Evolutionary conservation across 2,113 vertebrate genomes (phyloP).

Genomic region (Chamaea fasciata): DNA sequence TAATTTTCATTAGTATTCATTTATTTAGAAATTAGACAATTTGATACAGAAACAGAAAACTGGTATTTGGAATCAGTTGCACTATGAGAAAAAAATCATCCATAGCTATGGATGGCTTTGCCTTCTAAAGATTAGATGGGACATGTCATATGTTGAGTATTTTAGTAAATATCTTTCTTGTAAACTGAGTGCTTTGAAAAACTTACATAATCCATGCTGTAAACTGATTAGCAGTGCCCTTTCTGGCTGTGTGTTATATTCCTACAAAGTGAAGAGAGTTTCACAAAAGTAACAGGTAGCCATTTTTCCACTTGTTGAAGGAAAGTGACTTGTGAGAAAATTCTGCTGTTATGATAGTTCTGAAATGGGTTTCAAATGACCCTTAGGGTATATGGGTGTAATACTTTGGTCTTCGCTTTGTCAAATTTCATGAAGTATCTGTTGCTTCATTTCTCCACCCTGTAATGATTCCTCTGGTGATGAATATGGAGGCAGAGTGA

Average conservation of each 20-base stretch:
- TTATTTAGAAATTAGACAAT: not conserved
- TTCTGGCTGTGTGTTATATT: not conserved
- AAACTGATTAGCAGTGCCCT: not conserved
- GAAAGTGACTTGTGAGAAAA: not conserved
- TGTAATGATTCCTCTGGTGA: not conserved
- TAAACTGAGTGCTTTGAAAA: not conserved
- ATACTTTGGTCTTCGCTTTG: not conserved
- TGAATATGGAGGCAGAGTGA: rapidly evolving
- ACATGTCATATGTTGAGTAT: not conserved
- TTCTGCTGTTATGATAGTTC: not conserved
- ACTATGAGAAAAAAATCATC: not conserved
- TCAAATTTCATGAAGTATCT: not conserved
- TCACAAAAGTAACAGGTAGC: not conserved
- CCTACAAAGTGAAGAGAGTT: not conserved
- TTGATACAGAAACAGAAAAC: not conserved
- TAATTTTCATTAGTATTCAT: not conserved
- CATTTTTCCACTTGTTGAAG: not conserved
- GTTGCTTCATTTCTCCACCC: not conserved
- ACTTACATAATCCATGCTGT: not conserved
- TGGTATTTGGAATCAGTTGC: not conserved
- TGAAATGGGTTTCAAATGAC: not conserved
- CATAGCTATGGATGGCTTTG: not conserved
- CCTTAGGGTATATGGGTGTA: not conserved
- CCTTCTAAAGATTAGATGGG: not conserved
- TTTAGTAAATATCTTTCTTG: not conserved